Base-by-base conservation (phyloP, 53 echinoderm and acorn worm genomes). In the Apostichopus leukothele region DNA sequence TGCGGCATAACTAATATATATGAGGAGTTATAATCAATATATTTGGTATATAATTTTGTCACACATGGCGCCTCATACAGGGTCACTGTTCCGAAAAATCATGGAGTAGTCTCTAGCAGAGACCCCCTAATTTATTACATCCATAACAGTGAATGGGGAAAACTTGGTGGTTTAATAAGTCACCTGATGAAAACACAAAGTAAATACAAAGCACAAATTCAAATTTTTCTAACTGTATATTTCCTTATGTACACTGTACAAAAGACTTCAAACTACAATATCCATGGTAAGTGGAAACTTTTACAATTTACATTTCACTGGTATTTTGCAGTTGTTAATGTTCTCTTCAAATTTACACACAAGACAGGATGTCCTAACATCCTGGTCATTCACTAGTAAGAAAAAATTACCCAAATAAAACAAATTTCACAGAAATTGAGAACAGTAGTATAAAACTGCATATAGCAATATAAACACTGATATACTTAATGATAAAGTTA, bases 171-270 rank as follows among this genome's bases (percentile, higher is more conserved):
- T 25, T 25, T 1, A 39, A 39, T 39, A 3, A 39, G 39, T 3
- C 39, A 39, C 39, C 39, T 39, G 39, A 39, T 4, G 63, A 63
- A 3, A 63, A 11, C 11, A 63, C 13, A 9, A 6, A 63, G 0
- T 63, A 7, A 6, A 63, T 63, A 63, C 8, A 63, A 0, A 6
- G 3, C 11, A 63, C 11, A 16, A 63, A 63, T 63, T 11, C 16
- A 16, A 13, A 63, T 13, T 7, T 63, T 63, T 16, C 16, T 11
- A 63, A 63, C 63, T 79, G 53, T 79, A 79, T 79, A 52, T 79
- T 53, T 79, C 79, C 79, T 53, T 79, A 52, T 79, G 79, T 79
- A 79, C 79, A 79, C 79, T 79, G 79, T 79, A 79, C 79, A 79
- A 79, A 79, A 79, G 52, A 79, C 63, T 63, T 63, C 63, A 63